Base-by-base conservation (phyloP, 2,113 vertebrate species). In the Asarcornis scutulata region DNA sequence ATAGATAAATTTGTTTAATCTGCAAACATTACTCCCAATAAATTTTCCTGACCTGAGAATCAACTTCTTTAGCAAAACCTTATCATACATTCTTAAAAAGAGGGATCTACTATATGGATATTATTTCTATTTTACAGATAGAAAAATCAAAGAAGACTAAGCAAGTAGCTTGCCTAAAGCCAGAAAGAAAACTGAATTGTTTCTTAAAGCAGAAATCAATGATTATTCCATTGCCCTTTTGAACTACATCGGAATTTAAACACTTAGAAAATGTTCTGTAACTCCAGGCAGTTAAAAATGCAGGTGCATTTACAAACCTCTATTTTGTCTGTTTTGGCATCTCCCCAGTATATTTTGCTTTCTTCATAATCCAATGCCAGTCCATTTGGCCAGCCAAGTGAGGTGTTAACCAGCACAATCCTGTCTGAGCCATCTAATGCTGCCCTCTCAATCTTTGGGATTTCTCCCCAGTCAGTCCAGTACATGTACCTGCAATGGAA, bases 381-480 rank as follows among this genome's bases (percentile, higher is more conserved):
- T 11, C 99, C 99, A 67, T 99, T 99, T 75, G 99, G 99, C 99
- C 99, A 99, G 18, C 99, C 99, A 80, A 99, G 98, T 0, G 99
- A 99, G 5, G 99, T 99, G 95, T 99, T 99, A 83, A 99, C 99
- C 98, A 99, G 95, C 56, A 99, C 98, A 67, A 98, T 93, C 23
- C 99, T 98, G 94, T 99, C 99, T 52, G 98, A 98, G 27, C 99
- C 99, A 67, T 99, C 99, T 92, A 99, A 93, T 6, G 99, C 98
- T 2, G 99, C 99, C 5, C 99, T 98, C 95, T 99, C 99, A 1
- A 99, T 99, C 97, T 99, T 99, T 0, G 99, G 99, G 48, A 98
- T 98, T 95, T 99, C 99, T 68, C 99, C 99, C 99, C 99, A 99
- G 96, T 99, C 99, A 0, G 99, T 99, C 99, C 99, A 99, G 97